Percentiles rank a stretch among this genome's conserved stretches.
phyloP scores from a whole-genome alignment of 2,797 vertebrate species.

The Enteromius mattozi region DNA sequence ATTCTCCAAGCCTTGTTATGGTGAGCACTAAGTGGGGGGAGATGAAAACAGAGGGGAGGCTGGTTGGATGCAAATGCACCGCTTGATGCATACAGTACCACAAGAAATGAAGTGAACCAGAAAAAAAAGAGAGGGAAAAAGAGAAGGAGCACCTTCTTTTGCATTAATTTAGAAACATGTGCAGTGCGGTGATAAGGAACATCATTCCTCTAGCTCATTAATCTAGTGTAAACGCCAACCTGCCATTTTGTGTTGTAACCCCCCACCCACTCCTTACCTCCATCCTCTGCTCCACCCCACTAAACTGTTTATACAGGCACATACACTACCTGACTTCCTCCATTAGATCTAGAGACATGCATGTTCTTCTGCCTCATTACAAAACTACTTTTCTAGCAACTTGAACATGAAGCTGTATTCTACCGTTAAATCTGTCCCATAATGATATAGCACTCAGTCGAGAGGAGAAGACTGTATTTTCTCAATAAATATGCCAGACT shows the following conservation, averaged over 20 bases:
- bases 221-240: constrained; percentile 65
- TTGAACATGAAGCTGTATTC: constrained; percentile 11
- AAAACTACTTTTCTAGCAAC: not conserved
- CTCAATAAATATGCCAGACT: constrained; percentile 60
- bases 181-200: constrained; percentile 63
- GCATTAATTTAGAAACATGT: constrained; percentile 65
- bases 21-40: constrained; percentile 6
- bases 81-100: constrained; percentile 46
- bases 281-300: constrained; percentile 12
- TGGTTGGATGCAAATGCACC: constrained; percentile 41
- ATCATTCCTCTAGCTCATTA: constrained; percentile 63
- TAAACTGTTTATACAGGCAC: constrained; percentile 12
- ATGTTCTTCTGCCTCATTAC: constrained; percentile 8
- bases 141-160: constrained; percentile 41
- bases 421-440: constrained; percentile 27
- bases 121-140: constrained; percentile 30
- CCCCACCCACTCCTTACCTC: constrained; percentile 6
- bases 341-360: constrained; percentile 27
- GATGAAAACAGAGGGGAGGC: constrained; percentile 16
- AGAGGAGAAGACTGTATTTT: constrained; percentile 36
- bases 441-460: constrained; percentile 49
- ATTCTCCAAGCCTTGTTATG: constrained; percentile 5
- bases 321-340: constrained; percentile 30
- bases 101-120: constrained; percentile 9
- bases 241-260: constrained; percentile 50